Evolutionary conservation across 2,888 invertebrate species (phyloP).

Genomic region (Protophormia terraenovae): DNA sequence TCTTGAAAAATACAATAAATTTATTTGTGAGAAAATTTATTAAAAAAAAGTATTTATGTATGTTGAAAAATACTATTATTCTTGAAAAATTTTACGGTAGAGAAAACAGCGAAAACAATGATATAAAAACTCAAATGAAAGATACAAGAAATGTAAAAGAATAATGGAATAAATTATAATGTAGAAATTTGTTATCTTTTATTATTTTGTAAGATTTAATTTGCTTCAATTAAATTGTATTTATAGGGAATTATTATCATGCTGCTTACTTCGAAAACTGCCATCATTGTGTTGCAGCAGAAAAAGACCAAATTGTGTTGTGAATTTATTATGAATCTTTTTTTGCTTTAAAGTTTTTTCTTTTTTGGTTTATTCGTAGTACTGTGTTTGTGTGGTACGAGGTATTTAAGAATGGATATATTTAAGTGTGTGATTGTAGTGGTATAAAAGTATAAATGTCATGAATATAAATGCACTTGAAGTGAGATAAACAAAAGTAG

Average conservation of each 20-base stretch:
- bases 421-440: neutral
- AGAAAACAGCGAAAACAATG: conserved; percentile 9
- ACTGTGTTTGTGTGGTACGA: neutral
- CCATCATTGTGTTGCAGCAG: conserved; percentile 1
- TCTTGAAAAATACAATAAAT: conserved; percentile 7
- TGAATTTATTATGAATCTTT: conserved; percentile 12
- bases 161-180: conserved; percentile 9
- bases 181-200: conserved; percentile 3
- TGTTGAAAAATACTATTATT: conserved; percentile 4
- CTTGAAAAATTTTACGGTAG: neutral
- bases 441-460: conserved; percentile 2
- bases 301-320: conserved; percentile 8
- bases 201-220: conserved; percentile 1
- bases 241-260: neutral
- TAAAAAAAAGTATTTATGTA: neutral
- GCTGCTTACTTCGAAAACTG: neutral
- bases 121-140: neutral
- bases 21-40: conserved; percentile 10
- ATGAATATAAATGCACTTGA: conserved; percentile 25
- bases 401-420: neutral
- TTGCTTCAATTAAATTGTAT: conserved; percentile 9
- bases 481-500: conserved; percentile 19
- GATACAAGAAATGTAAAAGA: neutral
- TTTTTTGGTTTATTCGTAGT: neutral
- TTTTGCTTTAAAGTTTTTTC: neutral